phyloP scores from a whole-genome alignment of 2,888 invertebrate species.

The Acronicta aceris region DNA sequence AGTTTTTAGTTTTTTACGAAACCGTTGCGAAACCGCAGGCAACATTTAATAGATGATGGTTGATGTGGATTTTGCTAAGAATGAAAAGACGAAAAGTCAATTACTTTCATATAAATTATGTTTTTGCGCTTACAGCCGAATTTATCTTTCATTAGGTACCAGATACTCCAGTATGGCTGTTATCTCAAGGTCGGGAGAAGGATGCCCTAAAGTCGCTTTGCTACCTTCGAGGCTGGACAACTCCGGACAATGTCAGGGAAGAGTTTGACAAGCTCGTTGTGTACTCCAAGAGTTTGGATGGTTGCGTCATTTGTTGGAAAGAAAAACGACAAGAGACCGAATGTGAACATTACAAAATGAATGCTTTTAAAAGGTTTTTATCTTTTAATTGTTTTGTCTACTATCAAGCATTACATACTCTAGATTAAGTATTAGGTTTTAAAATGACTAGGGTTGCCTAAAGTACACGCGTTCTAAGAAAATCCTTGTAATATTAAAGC shows the following conservation, averaged over 20 bases:
- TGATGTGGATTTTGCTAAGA: too few relatives aligned
- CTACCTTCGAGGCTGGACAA: constrained; percentile 88
- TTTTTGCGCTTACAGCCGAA: too few relatives aligned
- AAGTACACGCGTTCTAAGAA: too few relatives aligned
- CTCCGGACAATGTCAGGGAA: constrained; percentile 79
- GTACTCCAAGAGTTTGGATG: constrained; percentile 76
- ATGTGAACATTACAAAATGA: constrained; percentile 76
- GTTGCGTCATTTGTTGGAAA: constrained; percentile 77
- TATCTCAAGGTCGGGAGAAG: constrained; percentile 83
- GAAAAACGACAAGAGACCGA: constrained; percentile 54
- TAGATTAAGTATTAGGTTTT: too few relatives aligned
- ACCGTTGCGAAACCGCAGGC: too few relatives aligned
- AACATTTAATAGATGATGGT: too few relatives aligned
- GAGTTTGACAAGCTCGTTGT: constrained; percentile 80
- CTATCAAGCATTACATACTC: too few relatives aligned
- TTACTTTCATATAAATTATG: too few relatives aligned
- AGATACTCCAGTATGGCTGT: constrained; percentile 89
- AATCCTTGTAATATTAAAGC: too few relatives aligned
- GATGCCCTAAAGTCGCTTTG: constrained; percentile 87
- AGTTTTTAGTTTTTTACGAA: too few relatives aligned
- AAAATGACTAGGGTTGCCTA: too few relatives aligned
- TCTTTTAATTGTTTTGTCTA: neutral
- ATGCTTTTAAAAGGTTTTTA: constrained; percentile 71
- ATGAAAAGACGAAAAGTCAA: too few relatives aligned
- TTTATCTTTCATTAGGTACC: constrained; percentile 76